Conservation (phyloP, 1,140 invertebrate species). For the Pectinophora gossypiella region DNA sequence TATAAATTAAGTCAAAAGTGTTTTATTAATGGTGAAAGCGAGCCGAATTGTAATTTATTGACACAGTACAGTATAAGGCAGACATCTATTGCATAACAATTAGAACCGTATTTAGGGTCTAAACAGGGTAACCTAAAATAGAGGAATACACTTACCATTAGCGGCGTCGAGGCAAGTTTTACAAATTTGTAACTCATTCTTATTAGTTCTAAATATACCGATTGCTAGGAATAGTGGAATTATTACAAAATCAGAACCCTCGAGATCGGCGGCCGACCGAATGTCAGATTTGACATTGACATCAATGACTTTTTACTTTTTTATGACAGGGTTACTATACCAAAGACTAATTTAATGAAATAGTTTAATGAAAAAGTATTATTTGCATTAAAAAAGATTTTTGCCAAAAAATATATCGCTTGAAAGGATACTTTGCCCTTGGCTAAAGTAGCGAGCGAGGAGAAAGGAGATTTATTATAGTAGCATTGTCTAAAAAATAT, state of each 20-base stretch:
- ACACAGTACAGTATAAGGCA: too few species aligned
- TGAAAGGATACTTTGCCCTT: too few species aligned
- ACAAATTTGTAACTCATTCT: conserved; percentile 64
- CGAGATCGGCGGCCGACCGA: conserved; percentile 19
- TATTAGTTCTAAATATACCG: conserved; percentile 3
- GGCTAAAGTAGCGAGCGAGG: too few species aligned
- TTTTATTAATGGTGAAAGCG: background rate
- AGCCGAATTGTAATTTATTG: too few species aligned
- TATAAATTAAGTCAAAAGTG: background rate
- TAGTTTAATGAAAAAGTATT: too few species aligned
- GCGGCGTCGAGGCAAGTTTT: conserved; percentile 51
- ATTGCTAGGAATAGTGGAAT: background rate
- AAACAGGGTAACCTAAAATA: conserved; percentile 9
- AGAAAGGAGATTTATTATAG: too few species aligned
- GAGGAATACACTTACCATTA: conserved; percentile 43
- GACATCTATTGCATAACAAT: conserved; percentile 53
- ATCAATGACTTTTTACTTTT: too few species aligned
- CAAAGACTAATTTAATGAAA: too few species aligned
- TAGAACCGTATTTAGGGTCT: conserved; percentile 29
- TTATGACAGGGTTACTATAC: too few species aligned
- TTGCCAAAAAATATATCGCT: too few species aligned
- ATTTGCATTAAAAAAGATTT: too few species aligned
- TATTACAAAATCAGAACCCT: conserved; percentile 32
- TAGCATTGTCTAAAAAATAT: too few species aligned
- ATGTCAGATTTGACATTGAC: background rate